Base-by-base conservation (phyloP, 2,113 vertebrate genomes). In the Clarias magur region DNA sequence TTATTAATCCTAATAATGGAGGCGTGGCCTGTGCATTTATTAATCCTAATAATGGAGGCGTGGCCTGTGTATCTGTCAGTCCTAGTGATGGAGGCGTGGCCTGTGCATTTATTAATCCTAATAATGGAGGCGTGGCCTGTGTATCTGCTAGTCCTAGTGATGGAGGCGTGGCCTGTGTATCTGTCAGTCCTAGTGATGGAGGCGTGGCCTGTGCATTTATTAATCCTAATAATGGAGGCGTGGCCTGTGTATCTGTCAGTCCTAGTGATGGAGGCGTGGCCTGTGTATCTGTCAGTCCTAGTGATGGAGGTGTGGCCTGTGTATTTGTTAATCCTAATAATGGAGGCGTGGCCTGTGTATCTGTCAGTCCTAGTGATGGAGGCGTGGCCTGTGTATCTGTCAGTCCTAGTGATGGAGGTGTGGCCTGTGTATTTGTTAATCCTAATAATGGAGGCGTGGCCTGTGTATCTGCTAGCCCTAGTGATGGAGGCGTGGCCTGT, bases 201-300 rank as follows among this genome's bases (percentile, higher is more conserved):
- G 19, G 38, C 12, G 38, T 73, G 70, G 70, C n/a, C n/a, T n/a
- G n/a, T n/a, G n/a, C n/a, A n/a, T n/a, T n/a, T n/a, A n/a, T n/a
- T n/a, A n/a, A n/a, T n/a, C n/a, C n/a, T n/a, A n/a, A n/a, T n/a
- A n/a, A n/a, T n/a, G n/a, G n/a, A n/a, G n/a, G n/a, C n/a, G n/a
- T n/a, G n/a, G n/a, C 34, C 10, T 73, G 0, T 73, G 19, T 23
- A 48, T 0, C 19, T 0, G 8, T 23, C 0, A 34, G 30, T 42
- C 17, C 0, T 4, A 38, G 34, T 73, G 9, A 19, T 12, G 56
- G 17, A 59, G 70, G 70, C 0, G 38, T 73, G 70, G 38, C 38
- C 19, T 42, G 0, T 48, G 9, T 11, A 73, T 4, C 16, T 6
- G 3, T 30, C 0, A 73, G 0, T 23, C 19, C 0, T 1, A 48